Conservation (phyloP, 2,113 vertebrate species). For the Protobothrops flavoviridis region DNA sequence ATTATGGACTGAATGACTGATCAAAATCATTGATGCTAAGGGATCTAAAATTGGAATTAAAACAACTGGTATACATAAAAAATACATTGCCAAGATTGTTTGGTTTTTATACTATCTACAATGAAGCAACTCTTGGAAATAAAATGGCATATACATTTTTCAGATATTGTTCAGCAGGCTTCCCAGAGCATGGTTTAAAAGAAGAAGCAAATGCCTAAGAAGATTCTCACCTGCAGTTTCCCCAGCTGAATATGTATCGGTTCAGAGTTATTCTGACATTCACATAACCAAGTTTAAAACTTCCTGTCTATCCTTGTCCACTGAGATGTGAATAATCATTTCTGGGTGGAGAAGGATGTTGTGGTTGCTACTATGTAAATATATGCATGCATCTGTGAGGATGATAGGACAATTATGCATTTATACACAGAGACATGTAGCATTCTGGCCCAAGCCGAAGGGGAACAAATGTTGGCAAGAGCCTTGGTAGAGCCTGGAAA, state of each 20-base stretch:
- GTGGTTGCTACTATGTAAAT: not conserved
- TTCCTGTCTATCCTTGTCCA: not conserved
- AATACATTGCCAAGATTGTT: slow-evolving; percentile 13
- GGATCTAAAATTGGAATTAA: slow-evolving; percentile 35
- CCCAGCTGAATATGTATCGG: not conserved
- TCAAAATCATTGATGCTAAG: not conserved
- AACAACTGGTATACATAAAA: slow-evolving; percentile 46
- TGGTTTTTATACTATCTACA: slow-evolving; percentile 44
- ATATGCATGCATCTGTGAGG: not conserved
- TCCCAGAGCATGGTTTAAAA: not conserved
- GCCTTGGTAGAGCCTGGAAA: not conserved
- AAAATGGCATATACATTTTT: slow-evolving; percentile 32
- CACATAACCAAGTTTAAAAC: not conserved
- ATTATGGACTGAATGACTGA: not conserved
- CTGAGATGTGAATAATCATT: not conserved
- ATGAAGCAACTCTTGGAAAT: slow-evolving; percentile 36
- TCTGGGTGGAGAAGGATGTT: not conserved
- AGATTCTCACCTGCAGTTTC: not conserved
- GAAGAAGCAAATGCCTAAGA: not conserved
- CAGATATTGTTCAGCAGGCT: not conserved
- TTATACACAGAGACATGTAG: not conserved
- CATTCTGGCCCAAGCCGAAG: not conserved
- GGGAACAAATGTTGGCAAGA: not conserved
- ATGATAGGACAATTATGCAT: not conserved
- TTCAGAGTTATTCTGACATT: not conserved